phyloP scores from a whole-genome alignment of 2,113 vertebrate species.

The Proterorhinus semilunaris region DNA sequence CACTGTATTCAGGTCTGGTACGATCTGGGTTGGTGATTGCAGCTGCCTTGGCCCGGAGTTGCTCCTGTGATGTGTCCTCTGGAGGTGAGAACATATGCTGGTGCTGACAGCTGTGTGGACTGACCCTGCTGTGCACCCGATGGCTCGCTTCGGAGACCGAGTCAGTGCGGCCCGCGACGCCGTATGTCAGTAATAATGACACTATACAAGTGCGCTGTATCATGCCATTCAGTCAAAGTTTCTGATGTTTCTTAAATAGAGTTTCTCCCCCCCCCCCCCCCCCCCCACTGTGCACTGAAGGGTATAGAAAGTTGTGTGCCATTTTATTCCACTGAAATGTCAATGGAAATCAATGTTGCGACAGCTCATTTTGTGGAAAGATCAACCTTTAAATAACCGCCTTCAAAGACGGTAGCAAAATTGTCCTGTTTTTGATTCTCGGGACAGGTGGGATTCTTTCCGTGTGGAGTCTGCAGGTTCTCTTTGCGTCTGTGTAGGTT shows the following conservation, averaged over 20 bases:
- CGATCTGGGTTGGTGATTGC: conserved; percentile 40
- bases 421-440: too few relatives aligned
- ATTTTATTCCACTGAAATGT: not conserved
- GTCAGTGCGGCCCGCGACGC: not conserved
- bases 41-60: conserved; percentile 57
- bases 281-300: not conserved
- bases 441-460: too few relatives aligned
- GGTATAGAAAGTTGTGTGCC: not conserved
- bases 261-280: too few relatives aligned
- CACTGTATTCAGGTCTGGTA: conserved; percentile 33
- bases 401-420: too few relatives aligned
- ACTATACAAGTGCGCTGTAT: not conserved
- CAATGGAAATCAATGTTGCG: not conserved
- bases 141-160: conserved; percentile 22
- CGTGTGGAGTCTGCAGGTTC: too few relatives aligned
- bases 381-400: not conserved
- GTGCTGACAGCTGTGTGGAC: conserved; percentile 23
- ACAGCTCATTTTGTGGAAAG: not conserved
- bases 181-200: conserved; percentile 1
- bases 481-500: too few relatives aligned
- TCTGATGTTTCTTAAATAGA: not conserved
- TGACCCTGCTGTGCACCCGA: conserved; percentile 43
- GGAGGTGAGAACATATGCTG: conserved; percentile 51
- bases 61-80: conserved; percentile 53
- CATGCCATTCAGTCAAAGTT: not conserved